Conservation (phyloP, 2,797 vertebrate species). For the Taenioides sp. region DNA sequence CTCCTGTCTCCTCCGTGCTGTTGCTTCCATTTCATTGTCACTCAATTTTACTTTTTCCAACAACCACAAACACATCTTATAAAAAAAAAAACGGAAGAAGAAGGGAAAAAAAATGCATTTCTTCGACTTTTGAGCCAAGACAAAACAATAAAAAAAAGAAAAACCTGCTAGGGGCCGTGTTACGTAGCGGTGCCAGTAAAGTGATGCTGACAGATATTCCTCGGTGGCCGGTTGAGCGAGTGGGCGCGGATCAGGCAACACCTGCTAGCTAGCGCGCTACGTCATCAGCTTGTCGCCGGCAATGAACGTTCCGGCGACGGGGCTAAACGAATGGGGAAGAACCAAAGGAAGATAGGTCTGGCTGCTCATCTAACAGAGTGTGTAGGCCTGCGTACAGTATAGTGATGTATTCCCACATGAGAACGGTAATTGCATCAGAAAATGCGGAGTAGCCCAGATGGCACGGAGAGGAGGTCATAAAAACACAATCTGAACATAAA, state of each 20-base stretch:
- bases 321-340: conserved; percentile 28
- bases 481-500: background rate
- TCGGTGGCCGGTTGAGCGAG: conserved; percentile 64
- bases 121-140: conserved; percentile 41
- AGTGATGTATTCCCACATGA: conserved; percentile 9
- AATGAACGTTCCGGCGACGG: conserved; percentile 43
- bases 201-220: conserved; percentile 72
- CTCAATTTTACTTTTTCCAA: conserved; percentile 5
- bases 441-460: background rate
- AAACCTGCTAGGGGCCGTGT: conserved; percentile 33
- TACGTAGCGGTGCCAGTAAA: conserved; percentile 60
- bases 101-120: conserved; percentile 3
- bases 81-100: conserved; percentile 35
- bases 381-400: conserved; percentile 21
- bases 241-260: conserved; percentile 62
- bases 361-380: conserved; percentile 28
- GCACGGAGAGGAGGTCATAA: conserved; percentile 8
- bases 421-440: background rate
- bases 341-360: conserved; percentile 28
- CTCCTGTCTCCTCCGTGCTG: conserved; percentile 24
- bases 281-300: conserved; percentile 58
- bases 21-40: conserved; percentile 37
- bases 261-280: conserved; percentile 56
- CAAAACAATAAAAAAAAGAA: conserved; percentile 11
- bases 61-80: conserved; percentile 5